These are phyloP conservation scores for Clitarchus hookeri DNA, from an alignment of 2,888 invertebrate species.

Conservation along the genomic window DNA sequence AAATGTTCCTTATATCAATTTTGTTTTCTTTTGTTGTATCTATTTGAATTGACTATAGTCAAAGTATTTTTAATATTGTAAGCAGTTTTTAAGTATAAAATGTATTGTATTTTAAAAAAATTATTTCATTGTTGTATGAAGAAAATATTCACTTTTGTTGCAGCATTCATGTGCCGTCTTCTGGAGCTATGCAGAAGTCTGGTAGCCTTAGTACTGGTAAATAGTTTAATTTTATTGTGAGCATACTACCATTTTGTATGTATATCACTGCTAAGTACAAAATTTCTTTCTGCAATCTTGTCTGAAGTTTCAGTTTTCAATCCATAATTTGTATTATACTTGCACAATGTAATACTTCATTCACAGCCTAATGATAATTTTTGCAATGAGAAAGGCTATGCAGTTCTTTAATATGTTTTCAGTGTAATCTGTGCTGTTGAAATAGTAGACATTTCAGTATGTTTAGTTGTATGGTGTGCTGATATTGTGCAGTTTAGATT, in stretches of 20 bases:
- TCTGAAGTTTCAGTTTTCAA: no score
- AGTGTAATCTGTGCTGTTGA: neutral
- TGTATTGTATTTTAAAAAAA: neutral
- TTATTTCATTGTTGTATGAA: neutral
- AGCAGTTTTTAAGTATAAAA: neutral
- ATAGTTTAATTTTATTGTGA: neutral
- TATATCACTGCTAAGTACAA: neutral
- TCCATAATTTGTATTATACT: neutral
- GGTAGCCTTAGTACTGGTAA: constrained; percentile 7
- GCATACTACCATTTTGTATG: neutral
- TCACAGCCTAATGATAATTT: neutral
- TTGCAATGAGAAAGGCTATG: neutral
- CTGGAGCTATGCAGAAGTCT: neutral
- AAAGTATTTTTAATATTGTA: neutral
- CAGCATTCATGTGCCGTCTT: constrained; percentile 14
- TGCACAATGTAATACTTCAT: neutral
- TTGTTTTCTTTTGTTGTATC: no score
- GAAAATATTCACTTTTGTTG: neutral
- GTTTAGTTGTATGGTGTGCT: no score
- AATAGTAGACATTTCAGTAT: no score
- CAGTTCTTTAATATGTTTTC: neutral
- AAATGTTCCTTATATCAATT: no score
- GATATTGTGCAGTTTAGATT: no score
- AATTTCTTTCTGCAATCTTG: neutral
- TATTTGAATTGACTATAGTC: no score